A percentile compares a stretch with the other conserved stretches of the same genome.
Conservation (phyloP, 1,140 invertebrate species). For the Tenebrio molitor region DNA sequence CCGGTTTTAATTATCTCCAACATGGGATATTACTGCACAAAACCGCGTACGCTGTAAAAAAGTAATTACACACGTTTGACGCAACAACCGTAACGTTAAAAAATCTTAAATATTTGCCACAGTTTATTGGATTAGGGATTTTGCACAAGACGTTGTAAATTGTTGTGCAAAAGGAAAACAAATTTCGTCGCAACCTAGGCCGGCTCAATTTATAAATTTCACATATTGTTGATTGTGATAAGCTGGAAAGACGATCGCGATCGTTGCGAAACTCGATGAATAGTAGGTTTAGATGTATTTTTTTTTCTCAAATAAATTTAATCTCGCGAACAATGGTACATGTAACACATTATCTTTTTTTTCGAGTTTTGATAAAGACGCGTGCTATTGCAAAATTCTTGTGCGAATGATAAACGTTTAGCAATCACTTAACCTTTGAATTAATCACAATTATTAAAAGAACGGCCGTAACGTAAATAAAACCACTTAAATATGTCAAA, state of each 20-base stretch:
- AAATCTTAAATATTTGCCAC: constrained; percentile 26
- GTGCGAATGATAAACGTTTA: constrained; percentile 48
- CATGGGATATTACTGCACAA: constrained; percentile 3
- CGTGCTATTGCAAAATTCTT: constrained; percentile 50
- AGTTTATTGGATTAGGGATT: constrained; percentile 24
- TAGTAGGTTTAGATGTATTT: constrained; percentile 9
- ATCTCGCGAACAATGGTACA: constrained; percentile 25
- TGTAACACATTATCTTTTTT: constrained; percentile 27
- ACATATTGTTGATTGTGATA: constrained; percentile 3
- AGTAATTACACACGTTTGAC: constrained; percentile 16
- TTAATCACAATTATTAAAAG: constrained; percentile 43
- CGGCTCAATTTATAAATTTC: background rate
- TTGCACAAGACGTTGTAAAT: constrained; percentile 36
- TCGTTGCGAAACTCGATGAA: constrained; percentile 18
- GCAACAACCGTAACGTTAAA: constrained; percentile 8
- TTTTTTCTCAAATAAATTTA: constrained; percentile 22
- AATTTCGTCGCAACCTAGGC: background rate
- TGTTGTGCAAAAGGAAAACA: constrained; percentile 31
- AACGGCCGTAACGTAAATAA: constrained; percentile 43
- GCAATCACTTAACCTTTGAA: constrained; percentile 51
- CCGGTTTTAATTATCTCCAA: background rate
- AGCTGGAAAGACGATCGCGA: background rate
- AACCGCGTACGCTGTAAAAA: background rate
- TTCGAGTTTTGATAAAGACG: constrained; percentile 28
- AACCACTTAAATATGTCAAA: constrained; percentile 42